These are phyloP conservation scores for Holothuria leucospilota DNA, from an alignment of 53 echinoderm and acorn worm genomes.

Conservation along the genomic window DNA sequence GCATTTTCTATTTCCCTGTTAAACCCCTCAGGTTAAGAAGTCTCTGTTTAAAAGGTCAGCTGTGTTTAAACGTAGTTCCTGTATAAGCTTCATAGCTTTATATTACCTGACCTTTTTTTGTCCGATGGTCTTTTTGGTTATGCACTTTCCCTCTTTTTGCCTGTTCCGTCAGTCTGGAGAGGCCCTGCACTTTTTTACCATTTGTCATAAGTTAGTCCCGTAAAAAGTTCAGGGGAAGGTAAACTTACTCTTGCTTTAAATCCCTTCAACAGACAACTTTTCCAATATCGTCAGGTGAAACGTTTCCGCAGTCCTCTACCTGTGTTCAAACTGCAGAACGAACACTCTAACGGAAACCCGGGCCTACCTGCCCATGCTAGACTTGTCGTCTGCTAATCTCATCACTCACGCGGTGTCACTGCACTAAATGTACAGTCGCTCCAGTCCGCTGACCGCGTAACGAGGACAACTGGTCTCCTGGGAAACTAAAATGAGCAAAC, in stretches of 20 bases:
- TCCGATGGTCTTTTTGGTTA: background rate
- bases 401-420: constrained; percentile 34
- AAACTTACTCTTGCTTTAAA: constrained; percentile 18
- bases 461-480: constrained; percentile 45
- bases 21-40: background rate
- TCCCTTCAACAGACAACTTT: background rate
- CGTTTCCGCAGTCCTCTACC: constrained; percentile 24
- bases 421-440: constrained; percentile 35
- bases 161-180: background rate
- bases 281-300: background rate
- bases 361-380: constrained; percentile 32
- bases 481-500: background rate
- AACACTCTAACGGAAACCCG: constrained; percentile 7
- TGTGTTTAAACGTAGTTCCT: constrained; percentile 22
- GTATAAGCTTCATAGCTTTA: background rate
- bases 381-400: constrained; percentile 46
- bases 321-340: constrained; percentile 3
- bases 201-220: background rate
- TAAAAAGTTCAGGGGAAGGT: constrained; percentile 21
- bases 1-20: constrained; percentile 1
- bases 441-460: constrained; percentile 49
- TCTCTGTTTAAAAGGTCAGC: background rate
- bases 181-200: constrained; percentile 8
- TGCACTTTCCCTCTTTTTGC: constrained; percentile 14
- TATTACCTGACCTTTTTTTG: background rate